Base-by-base conservation (phyloP, 2,113 vertebrate genomes). In the Myrmophylax atrothorax region DNA sequence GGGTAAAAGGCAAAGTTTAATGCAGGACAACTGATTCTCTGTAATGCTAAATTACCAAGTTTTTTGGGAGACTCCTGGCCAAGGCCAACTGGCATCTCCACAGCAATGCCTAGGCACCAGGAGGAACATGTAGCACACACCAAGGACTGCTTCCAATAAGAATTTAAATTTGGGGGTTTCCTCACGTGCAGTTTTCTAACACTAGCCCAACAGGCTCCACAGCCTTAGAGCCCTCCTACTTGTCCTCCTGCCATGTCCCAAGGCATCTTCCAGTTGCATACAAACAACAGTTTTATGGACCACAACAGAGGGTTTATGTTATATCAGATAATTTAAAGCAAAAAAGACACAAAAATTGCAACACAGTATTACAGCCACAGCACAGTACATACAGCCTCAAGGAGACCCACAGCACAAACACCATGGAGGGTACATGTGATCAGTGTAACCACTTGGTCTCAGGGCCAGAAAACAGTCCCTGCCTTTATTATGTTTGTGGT, bases 351-450 rank as follows among this genome's bases (percentile, higher is more conserved):
- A 82, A 33, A 63, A 70, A 29, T 33, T 18, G 8, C 18, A 37
- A 14, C 3, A 5, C 49, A 68, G 7, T 15, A 5, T 52, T 84
- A 33, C 3, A 80, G n/a, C 8, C n/a, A 69, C 49, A 22, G 40
- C 16, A 13, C 40, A 58, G 22, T 35, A 37, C 9, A 1, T 9
- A 37, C 3, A 24, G 17, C 19, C 68, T 70, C 0, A 0, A 77
- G 40, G 46, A 79, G 66, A 76, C n/a, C 7, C 26, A 22, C 56
- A 84, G 58, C 82, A 90, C 49, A 69, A 22, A 22, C 0, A 0
- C n/a, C 11, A 3, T 0, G 0, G 3, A 14, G n/a, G 29, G 7
- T 28, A 47, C 35, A 6, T 13, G 23, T 35, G 13, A 15, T 18
- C 24, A 13, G 14, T 44, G 22, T 18, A n/a, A 25, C 8, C 25